Evolutionary conservation across 2,888 invertebrate species (phyloP).

Genomic region (Himalopsyche anomala): DNA sequence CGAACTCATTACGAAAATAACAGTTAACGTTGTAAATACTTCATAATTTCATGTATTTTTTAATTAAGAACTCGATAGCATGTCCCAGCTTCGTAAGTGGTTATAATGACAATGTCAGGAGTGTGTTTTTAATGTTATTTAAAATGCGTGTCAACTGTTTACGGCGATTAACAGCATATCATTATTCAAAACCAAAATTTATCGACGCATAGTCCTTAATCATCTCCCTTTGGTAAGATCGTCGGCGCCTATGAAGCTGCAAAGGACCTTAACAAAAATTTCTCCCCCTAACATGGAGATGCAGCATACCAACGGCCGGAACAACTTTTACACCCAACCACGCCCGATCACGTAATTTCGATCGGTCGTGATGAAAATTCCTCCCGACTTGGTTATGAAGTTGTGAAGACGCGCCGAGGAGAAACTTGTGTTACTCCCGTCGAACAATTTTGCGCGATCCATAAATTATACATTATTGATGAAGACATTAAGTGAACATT

Average conservation of each 20-base stretch:
- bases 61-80: too few species aligned
- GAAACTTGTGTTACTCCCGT: slow-evolving; percentile 51
- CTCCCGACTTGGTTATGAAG: slow-evolving; percentile 24
- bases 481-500: slow-evolving; percentile 77
- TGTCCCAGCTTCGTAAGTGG: too few species aligned
- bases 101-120: too few species aligned
- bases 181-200: neutral
- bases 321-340: slow-evolving; percentile 39
- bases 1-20: too few species aligned
- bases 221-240: slow-evolving; percentile 36
- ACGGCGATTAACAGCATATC: too few species aligned
- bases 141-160: too few species aligned
- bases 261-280: slow-evolving; percentile 31
- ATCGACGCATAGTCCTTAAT: slow-evolving; percentile 22
- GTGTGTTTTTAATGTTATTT: too few species aligned
- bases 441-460: slow-evolving; percentile 53
- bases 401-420: slow-evolving; percentile 3
- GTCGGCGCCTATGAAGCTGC: slow-evolving; percentile 36
- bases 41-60: too few species aligned
- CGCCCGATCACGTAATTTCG: slow-evolving; percentile 47
- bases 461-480: slow-evolving; percentile 73
- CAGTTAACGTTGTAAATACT: too few species aligned
- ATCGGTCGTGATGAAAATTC: slow-evolving; percentile 48
- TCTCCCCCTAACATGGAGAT: slow-evolving; percentile 2
- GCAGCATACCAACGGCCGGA: neutral